These are phyloP conservation scores for Diaperis boleti DNA, from an alignment of 2,888 invertebrate species.

Conservation along the genomic window DNA sequence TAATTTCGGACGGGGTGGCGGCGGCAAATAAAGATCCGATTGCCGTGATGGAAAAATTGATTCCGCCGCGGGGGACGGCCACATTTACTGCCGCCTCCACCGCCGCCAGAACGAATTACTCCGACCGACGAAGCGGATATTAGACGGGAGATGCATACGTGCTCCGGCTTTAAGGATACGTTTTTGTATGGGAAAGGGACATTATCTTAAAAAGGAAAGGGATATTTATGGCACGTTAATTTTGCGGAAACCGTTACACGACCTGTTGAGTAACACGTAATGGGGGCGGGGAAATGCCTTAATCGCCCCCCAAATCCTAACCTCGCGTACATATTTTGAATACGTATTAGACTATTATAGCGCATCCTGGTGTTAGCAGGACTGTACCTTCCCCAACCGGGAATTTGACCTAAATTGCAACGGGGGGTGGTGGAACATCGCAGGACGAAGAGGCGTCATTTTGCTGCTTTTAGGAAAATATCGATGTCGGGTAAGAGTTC, in stretches of 20 bases:
- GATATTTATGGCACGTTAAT: conserved; percentile 11
- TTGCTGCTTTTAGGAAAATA: too few relatives aligned
- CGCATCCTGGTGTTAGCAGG: conserved; percentile 8
- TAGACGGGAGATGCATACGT: conserved; percentile 30
- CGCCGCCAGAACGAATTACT: conserved; percentile 33
- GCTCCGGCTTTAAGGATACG: conserved; percentile 8
- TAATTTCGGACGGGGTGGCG: conserved; percentile 28
- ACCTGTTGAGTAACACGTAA: conserved; percentile 22
- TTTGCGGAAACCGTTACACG: conserved; percentile 4
- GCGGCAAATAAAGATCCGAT: conserved; percentile 38
- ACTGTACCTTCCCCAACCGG: conserved; percentile 9
- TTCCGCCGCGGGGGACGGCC: conserved; percentile 35
- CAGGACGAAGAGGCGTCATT: not conserved
- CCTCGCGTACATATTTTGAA: conserved; percentile 40
- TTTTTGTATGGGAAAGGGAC: not conserved
- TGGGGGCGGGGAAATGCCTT: not conserved
- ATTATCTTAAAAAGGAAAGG: not conserved
- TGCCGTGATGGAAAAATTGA: conserved; percentile 39
- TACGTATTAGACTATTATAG: conserved; percentile 40
- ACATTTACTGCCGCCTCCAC: conserved; percentile 18
- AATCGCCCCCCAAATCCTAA: conserved; percentile 12
- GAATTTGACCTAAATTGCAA: conserved; percentile 30
- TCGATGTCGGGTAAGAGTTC: too few relatives aligned
- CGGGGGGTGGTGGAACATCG: not conserved
- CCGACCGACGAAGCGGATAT: conserved; percentile 36